Conservation (phyloP, 2,888 invertebrate species). For the Cosmia trapezina region DNA sequence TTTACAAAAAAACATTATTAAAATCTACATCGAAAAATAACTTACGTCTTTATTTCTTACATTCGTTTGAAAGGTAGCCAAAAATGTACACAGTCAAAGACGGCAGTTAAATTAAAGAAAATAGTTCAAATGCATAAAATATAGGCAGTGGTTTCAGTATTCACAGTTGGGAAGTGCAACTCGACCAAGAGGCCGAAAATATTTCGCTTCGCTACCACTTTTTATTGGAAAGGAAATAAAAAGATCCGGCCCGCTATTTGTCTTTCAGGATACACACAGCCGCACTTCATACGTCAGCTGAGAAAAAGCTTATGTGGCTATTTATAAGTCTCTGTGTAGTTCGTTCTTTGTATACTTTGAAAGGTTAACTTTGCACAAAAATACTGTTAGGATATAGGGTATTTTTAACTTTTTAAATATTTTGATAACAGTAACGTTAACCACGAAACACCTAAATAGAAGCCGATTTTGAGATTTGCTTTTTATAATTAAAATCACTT, state of each 20-base stretch:
- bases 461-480: background rate
- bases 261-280: constrained; percentile 37
- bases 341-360: constrained; percentile 19
- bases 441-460: background rate
- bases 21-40: constrained; percentile 56
- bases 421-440: background rate
- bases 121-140: constrained; percentile 6
- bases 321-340: constrained; percentile 35
- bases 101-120: constrained; percentile 1
- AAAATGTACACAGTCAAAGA: constrained; percentile 20
- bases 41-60: constrained; percentile 50
- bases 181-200: constrained; percentile 19
- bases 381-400: background rate
- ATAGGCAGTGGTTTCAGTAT: constrained; percentile 5
- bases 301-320: constrained; percentile 36
- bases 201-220: constrained; percentile 21
- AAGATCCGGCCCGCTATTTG: constrained; percentile 22
- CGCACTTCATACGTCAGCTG: constrained; percentile 38
- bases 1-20: constrained; percentile 27
- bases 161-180: constrained; percentile 19
- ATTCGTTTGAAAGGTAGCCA: constrained; percentile 28
- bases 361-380: constrained; percentile 9
- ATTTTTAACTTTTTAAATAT: background rate
- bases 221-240: constrained; percentile 43
- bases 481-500: background rate